Evolutionary conservation across 2,888 invertebrate species (phyloP), one percentile per base, ranked within the genome.

Genomic region (Torymus auratus): DNA sequence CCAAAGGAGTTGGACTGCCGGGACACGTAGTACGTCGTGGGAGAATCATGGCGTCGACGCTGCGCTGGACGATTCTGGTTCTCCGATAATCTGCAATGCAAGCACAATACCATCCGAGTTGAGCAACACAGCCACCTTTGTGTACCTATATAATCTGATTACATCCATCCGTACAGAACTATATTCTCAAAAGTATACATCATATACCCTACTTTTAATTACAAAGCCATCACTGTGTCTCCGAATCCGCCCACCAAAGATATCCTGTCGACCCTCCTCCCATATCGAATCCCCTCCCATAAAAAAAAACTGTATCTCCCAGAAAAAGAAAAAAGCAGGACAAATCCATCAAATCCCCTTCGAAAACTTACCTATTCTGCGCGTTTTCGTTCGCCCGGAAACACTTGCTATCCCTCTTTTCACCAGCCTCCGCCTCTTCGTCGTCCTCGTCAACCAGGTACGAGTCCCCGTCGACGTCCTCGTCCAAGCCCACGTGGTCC

Each of bases 61-160:
- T 28, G 61, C 4, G 50, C 62, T 7, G 82, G 69, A 12, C 79
- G 75, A 83, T 87, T 83, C 78, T 85, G 85, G 65, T 87, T 88
- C 14, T 91, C 90, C 2, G 90, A 89, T 5, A 89, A 83, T 84
- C 90, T 91, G 86, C 1, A 84, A 85, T 23, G 0, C 41, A 74
- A 67, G 41, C 41, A 41, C 7, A 41, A 7, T 41, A 7, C 41
- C 41, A 41, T 0, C 41, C 41, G 41, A 41, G 41, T 41, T 41
- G 41, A 41, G 7, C 41, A 41, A 41, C 41, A 10, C 7, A 41
- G 41, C 41, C 41, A 20, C 20, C 20, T 20, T 10, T 41, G 5
- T 41, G 41, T 41, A 41, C 7, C 41, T 41, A 41, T 41, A 7
- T 41, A 41, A 41, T 41, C 41, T 41, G 41, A 41, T 41, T 41